These are phyloP conservation scores for Coturnix japonica DNA, from an alignment of 2,113 vertebrate genomes.

Conservation along the genomic window DNA sequence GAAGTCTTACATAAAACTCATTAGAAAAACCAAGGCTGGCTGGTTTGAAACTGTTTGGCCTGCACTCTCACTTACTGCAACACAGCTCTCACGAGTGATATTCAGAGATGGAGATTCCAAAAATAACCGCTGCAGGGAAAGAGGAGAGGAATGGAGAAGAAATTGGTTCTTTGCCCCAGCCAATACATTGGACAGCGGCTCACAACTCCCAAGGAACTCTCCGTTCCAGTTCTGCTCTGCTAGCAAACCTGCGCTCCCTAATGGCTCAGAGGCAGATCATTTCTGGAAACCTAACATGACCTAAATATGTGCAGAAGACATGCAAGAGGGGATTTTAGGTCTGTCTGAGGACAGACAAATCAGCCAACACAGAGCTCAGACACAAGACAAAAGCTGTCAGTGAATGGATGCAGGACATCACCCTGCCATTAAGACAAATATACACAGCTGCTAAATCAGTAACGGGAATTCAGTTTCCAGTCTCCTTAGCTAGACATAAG, in stretches of 20 bases:
- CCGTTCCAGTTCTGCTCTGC: neutral
- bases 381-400: neutral
- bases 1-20: neutral
- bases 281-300: neutral
- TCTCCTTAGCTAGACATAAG: neutral
- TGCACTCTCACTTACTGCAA: neutral
- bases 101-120: slow-evolving; percentile 8
- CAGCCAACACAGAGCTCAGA: neutral
- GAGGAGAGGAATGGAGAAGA: neutral
- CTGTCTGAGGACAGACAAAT: neutral
- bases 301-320: neutral
- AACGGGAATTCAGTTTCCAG: neutral
- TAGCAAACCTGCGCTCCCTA: neutral
- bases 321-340: neutral
- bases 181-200: neutral
- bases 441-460: neutral
- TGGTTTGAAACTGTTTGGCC: slow-evolving; percentile 9
- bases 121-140: slow-evolving; percentile 17
- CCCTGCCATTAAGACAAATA: neutral
- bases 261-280: neutral
- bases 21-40: neutral
- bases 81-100: neutral
- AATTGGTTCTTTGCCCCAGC: neutral
- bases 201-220: neutral
- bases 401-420: slow-evolving; percentile 8